Conservation (phyloP, 2,113 vertebrate genomes). For the Columba janthina region DNA sequence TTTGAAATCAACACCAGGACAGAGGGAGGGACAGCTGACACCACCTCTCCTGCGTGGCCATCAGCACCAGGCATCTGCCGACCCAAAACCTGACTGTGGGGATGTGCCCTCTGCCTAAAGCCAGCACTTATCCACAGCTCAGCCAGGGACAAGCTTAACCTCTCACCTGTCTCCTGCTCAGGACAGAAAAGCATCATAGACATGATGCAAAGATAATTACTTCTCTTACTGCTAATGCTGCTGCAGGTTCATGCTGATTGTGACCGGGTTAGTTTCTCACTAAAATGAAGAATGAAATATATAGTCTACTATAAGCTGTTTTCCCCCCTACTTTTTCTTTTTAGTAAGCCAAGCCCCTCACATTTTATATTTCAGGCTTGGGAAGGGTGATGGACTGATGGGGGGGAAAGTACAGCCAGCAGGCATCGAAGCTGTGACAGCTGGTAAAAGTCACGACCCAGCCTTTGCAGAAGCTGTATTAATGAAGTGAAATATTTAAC, state of each 20-base stretch:
- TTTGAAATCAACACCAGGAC: not conserved
- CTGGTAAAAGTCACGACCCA: not conserved
- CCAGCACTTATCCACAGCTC: not conserved
- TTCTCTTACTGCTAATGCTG: not conserved
- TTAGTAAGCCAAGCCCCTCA: not conserved
- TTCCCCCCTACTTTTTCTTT: fast-evolving
- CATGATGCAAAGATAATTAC: not conserved
- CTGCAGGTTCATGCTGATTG: not conserved
- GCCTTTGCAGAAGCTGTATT: not conserved
- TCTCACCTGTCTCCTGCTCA: not conserved
- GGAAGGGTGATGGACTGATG: not conserved
- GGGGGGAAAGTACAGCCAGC: not conserved
- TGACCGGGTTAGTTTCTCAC: not conserved
- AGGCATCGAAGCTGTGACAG: not conserved
- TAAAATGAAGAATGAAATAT: not conserved
- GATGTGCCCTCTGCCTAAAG: not conserved
- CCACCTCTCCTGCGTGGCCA: not conserved
- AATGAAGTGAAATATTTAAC: constrained; percentile 39
- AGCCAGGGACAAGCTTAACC: not conserved
- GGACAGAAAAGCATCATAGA: not conserved
- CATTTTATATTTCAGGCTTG: not conserved
- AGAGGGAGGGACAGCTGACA: not conserved
- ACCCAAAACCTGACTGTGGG: not conserved
- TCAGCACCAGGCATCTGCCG: not conserved
- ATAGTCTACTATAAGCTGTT: not conserved